A percentile compares a stretch with the other conserved stretches of the same genome.
Evolutionary conservation across 2,888 invertebrate species (phyloP).

Genomic region (Acleris laterana): DNA sequence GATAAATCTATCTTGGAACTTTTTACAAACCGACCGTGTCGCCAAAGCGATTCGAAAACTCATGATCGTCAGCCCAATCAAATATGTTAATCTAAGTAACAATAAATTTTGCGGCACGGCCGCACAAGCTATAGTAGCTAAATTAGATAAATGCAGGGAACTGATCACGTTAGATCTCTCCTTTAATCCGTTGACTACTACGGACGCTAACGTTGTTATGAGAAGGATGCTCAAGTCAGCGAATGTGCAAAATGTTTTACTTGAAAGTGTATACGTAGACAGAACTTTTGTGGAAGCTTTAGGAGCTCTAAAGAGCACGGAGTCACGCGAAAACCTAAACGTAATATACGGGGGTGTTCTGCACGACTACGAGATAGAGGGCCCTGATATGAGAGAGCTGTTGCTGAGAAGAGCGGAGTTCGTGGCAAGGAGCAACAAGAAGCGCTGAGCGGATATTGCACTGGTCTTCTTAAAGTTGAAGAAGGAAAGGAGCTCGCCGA

Average conservation of each 20-base stretch:
- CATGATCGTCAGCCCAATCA: constrained; percentile 46
- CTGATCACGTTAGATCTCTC: constrained; percentile 54
- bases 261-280: constrained; percentile 52
- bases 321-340: constrained; percentile 47
- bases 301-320: constrained; percentile 47
- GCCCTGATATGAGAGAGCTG: constrained; percentile 50
- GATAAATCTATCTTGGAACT: constrained; percentile 55
- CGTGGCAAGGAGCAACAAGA: constrained; percentile 45
- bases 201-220: constrained; percentile 48
- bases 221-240: constrained; percentile 49
- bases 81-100: constrained; percentile 50
- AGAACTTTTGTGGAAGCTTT: constrained; percentile 48
- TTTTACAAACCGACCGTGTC: constrained; percentile 48
- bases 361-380: constrained; percentile 46
- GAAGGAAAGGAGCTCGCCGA: constrained; percentile 40
- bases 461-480: constrained; percentile 46
- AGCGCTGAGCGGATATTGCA: constrained; percentile 44
- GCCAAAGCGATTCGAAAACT: constrained; percentile 47
- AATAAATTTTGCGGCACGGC: constrained; percentile 51
- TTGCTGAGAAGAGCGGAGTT: constrained; percentile 51
- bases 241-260: constrained; percentile 49
- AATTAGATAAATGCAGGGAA: constrained; percentile 48
- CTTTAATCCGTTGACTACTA: constrained; percentile 51
- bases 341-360: constrained; percentile 48
- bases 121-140: constrained; percentile 43